Base-by-base conservation (phyloP, 2,113 vertebrate genomes). In the Tetrao urogallus region DNA sequence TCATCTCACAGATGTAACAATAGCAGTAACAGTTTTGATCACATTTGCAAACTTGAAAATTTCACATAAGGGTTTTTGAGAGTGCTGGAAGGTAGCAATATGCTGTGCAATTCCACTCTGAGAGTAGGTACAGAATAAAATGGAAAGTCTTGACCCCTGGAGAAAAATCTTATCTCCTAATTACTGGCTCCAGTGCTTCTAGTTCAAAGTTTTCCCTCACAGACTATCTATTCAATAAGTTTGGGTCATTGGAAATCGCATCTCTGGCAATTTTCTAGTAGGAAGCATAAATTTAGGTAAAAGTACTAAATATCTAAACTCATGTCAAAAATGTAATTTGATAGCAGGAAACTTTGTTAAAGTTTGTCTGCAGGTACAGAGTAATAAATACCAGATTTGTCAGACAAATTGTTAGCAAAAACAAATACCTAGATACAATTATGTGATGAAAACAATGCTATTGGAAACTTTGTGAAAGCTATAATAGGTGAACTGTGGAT, bases 91-190 rank as follows among this genome's bases (percentile, higher is more conserved):
- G 27, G 27, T 47, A 72, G 9, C 25, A 89, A 57, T 22, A 36
- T 13, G 57, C 11, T 47, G 80, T 38, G 21, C 13, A 27, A 81
- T 65, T 92, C 36, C 30, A 77, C 47, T 93, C 47, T 88, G 89
- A 25, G 13, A 69, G 82, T 63, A 22, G 42, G 61, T 89, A 93
- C 40, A 71, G 32, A 79, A 82, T 93, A 50, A 84, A 92, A 90
- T 79, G 63, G 92, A 86, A 75, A 24, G 21, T 66, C 56, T 86
- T 88, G 45, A 61, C n/a, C 24, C 87, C 63, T 56, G 47, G 42
- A 90, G 50, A 82, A 94, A 93, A 90, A 92, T 87, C 52, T 89
- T 91, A n/a, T 72, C 40, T 78, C 73, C 70, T 91, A 69, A 74
- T 87, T 91, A 90, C 56, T 74, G 63, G 43, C 66, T 89, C 57